These are phyloP conservation scores for Epinephelus coioides DNA, from an alignment of 2,797 vertebrate species.

Conservation along the genomic window DNA sequence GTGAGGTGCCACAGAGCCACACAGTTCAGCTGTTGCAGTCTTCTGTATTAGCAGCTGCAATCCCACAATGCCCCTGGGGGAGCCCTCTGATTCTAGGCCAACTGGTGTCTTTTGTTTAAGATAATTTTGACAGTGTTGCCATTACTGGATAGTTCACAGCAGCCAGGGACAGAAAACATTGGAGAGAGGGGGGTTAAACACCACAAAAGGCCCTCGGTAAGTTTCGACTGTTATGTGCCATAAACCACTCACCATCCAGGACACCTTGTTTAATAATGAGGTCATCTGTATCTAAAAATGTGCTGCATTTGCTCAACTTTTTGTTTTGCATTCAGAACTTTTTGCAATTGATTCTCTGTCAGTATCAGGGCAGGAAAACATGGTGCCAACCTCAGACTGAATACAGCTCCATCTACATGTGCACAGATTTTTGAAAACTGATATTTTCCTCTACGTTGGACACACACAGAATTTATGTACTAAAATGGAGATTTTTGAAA, in stretches of 20 bases:
- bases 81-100: neutral
- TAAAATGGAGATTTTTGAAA: too few species aligned
- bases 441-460: too few species aligned
- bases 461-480: too few species aligned
- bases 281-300: neutral
- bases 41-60: neutral
- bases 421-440: too few species aligned
- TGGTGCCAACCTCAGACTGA: too few species aligned
- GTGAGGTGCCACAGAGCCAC: neutral
- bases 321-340: too few species aligned
- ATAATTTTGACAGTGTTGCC: neutral
- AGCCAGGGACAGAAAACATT: neutral
- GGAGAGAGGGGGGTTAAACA: neutral
- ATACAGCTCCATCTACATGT: too few species aligned
- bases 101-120: neutral
- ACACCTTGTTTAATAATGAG: neutral
- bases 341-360: too few species aligned
- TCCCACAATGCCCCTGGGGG: conserved; percentile 6
- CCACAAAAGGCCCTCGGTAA: neutral
- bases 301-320: neutral
- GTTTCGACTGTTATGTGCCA: neutral
- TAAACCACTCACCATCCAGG: neutral
- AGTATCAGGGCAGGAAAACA: too few species aligned
- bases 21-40: conserved; percentile 1
- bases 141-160: neutral